These are phyloP conservation scores for Enteromius treurensis DNA, from an alignment of 2,797 vertebrate species.

Conservation along the genomic window DNA sequence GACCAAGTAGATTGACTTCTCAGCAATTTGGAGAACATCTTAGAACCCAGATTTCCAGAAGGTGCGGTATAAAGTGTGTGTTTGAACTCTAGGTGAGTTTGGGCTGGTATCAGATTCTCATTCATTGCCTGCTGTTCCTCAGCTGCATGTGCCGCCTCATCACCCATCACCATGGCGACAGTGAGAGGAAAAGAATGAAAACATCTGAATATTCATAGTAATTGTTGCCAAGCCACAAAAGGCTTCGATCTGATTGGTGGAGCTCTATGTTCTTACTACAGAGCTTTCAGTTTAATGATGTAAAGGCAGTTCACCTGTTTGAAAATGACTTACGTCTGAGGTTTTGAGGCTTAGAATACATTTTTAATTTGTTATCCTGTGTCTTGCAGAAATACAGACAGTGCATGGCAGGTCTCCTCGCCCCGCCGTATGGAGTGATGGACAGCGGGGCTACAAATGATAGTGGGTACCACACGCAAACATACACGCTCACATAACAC, in stretches of 20 bases:
- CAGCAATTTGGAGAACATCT: neutral
- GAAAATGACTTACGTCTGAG: slow-evolving; percentile 2
- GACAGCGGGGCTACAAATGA: slow-evolving; percentile 89
- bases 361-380: neutral
- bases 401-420: slow-evolving; percentile 94
- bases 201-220: slow-evolving; percentile 40
- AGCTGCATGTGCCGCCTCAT: neutral
- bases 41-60: neutral
- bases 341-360: neutral
- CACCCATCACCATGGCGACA: slow-evolving; percentile 27
- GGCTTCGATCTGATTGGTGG: slow-evolving; percentile 21
- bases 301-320: slow-evolving; percentile 7
- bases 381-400: slow-evolving; percentile 89
- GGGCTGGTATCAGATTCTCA: slow-evolving; percentile 1
- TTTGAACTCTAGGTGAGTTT: slow-evolving; percentile 30
- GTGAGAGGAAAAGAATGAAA: slow-evolving; percentile 12
- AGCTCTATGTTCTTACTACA: slow-evolving; percentile 5
- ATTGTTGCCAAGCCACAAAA: slow-evolving; percentile 9
- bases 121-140: slow-evolving; percentile 21
- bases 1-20: neutral
- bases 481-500: neutral
- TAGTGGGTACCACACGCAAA: slow-evolving; percentile 81
- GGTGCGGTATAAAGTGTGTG: slow-evolving; percentile 21
- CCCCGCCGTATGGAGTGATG: slow-evolving; percentile 96
- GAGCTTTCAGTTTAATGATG: neutral